A percentile compares a stretch with the other conserved stretches of the same genome.
These are phyloP conservation scores for Caenorhabditis remanei DNA, from an alignment of 1,140 invertebrate genomes.

Conservation along the genomic window DNA sequence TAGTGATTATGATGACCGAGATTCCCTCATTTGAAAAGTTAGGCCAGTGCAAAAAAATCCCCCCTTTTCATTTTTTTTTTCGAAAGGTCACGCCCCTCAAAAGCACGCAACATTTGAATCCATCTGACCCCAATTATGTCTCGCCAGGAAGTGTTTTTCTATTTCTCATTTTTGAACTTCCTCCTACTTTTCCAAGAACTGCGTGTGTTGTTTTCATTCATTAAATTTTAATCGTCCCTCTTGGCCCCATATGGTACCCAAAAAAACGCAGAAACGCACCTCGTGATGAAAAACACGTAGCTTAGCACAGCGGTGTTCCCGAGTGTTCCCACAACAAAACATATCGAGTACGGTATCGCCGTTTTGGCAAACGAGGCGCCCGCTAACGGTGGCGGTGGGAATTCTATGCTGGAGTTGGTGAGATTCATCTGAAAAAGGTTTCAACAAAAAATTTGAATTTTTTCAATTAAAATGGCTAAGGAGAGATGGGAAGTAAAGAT, in stretches of 20 bases:
- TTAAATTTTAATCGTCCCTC: neutral
- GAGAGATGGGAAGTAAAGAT: neutral
- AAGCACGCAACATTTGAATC: neutral
- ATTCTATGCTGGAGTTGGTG: conserved; percentile 30
- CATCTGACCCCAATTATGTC: conserved; percentile 36
- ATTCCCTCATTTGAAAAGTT: too few species aligned
- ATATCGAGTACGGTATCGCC: conserved; percentile 58
- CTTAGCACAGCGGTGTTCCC: conserved; percentile 62
- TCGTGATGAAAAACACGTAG: conserved; percentile 64
- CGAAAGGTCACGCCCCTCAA: neutral
- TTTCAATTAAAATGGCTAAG: neutral
- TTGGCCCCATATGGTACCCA: neutral
- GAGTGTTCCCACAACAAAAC: conserved; percentile 61
- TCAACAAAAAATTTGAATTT: neutral
- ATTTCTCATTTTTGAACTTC: neutral
- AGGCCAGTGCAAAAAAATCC: neutral
- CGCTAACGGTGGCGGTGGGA: conserved; percentile 50
- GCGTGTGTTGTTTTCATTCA: neutral
- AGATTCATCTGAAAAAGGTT: conserved; percentile 6
- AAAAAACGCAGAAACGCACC: conserved; percentile 29
- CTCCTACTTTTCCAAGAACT: conserved; percentile 7
- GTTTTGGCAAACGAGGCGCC: conserved; percentile 53
- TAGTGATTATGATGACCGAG: too few species aligned
- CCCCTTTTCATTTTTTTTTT: conserved; percentile 7
- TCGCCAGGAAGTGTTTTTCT: neutral